Base-by-base conservation (phyloP, 2,888 invertebrate species). In the Seira sanloemensis region DNA sequence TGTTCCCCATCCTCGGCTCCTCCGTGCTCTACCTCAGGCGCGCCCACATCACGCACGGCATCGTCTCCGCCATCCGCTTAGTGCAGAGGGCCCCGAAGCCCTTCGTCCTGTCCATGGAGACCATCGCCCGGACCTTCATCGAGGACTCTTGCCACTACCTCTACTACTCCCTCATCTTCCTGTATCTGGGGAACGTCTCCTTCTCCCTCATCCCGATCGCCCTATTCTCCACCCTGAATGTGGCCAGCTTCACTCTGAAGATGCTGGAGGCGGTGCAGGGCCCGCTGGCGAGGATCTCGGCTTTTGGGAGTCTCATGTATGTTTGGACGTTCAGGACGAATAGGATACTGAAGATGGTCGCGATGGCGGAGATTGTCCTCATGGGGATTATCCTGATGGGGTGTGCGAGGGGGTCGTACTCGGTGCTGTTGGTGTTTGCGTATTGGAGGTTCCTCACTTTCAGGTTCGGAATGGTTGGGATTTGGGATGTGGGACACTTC, bases 121-220 rank as follows among this genome's bases (percentile, higher is more conserved):
- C 97, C 92, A 92, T 98, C 83, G 93, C 94, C 2, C 92, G 93
- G 69, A 92, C 99, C 89, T 93, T 97, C 90, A 91, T 95, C 19
- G 99, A 99, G 91, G 97, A 97, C 92, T 97, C 98, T 90, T 98
- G 97, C 86, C 99, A 99, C 91, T 99, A 99, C 91, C 93, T 99
- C 88, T 95, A 98, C 92, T 99, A 96, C 92, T 97, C 98, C 67
- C 92, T 98, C 89, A 97, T 99, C 90, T 99, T 99, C 92, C 93
- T 98, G 90, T 97, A 96, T 91, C 95, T 96, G 27, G 93, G 95
- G 78, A 98, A 98, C 24, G 94, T 97, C 76, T 94, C 97, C 88
- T 93, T 98, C 93, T 96, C 97, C 23, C 92, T 99, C 89, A 93
- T 97, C 84, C 99, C 99, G 2, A 94, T 98, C 85, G 94, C 97